A percentile compares a stretch with the other conserved stretches of the same genome.
These are phyloP conservation scores for Plagodis dolabraria DNA, from an alignment of 2,888 invertebrate species.

Conservation along the genomic window DNA sequence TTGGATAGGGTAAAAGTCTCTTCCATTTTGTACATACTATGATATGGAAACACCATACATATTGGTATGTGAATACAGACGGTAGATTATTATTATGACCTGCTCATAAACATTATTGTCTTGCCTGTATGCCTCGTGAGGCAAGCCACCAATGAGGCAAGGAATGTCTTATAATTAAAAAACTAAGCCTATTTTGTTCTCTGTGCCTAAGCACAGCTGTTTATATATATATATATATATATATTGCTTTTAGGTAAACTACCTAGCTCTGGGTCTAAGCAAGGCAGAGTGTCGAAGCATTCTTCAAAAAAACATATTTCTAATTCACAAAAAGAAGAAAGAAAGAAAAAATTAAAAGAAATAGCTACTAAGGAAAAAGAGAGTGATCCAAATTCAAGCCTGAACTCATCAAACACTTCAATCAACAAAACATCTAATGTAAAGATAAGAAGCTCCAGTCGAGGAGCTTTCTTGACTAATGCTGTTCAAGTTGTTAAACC, in stretches of 20 bases:
- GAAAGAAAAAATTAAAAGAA: constrained; percentile 80
- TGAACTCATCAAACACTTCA: constrained; percentile 41
- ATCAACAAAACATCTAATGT: constrained; percentile 56
- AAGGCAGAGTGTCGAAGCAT: constrained; percentile 48
- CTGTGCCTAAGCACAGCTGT: too few species aligned
- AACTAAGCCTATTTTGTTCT: too few species aligned
- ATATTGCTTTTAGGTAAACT: constrained; percentile 48
- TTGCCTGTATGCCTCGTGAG: too few species aligned
- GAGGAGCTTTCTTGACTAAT: constrained; percentile 83
- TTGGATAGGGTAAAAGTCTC: too few species aligned
- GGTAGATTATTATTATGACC: too few species aligned
- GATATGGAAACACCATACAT: too few species aligned
- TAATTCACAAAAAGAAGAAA: constrained; percentile 69
- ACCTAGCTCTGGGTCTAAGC: constrained; percentile 46
- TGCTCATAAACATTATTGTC: too few species aligned
- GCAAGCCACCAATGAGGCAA: too few species aligned
- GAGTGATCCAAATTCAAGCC: constrained; percentile 36
- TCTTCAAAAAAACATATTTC: constrained; percentile 53
- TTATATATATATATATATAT: constrained; percentile 2
- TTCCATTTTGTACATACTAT: too few species aligned
- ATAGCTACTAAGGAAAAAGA: constrained; percentile 69
- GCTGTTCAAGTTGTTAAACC: constrained; percentile 52
- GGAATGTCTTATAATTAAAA: too few species aligned
- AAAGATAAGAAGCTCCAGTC: constrained; percentile 80
- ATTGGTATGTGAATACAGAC: too few species aligned